phyloP scores from a whole-genome alignment of 1,140 invertebrate genomes.

The Yoshiicerus persimilis region DNA sequence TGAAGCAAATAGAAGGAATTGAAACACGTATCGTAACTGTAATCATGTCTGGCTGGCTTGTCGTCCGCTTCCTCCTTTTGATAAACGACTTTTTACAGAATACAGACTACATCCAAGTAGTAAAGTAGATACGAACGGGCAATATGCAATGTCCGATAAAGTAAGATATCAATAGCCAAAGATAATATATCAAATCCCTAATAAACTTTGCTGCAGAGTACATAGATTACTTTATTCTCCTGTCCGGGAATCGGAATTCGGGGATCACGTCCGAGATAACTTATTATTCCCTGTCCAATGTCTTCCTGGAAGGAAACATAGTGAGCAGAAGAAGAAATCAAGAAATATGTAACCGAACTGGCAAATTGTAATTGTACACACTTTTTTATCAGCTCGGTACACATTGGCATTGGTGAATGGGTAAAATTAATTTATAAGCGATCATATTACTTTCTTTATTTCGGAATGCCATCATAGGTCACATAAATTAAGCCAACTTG shows the following conservation, averaged over 20 bases:
- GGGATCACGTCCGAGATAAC: conserved; percentile 28
- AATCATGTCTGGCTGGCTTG: neutral
- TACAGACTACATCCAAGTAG: neutral
- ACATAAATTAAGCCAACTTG: too few species aligned
- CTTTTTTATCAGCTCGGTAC: neutral
- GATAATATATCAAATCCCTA: neutral
- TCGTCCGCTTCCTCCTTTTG: neutral
- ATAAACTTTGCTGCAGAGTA: neutral
- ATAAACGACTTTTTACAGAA: neutral
- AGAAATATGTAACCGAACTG: neutral
- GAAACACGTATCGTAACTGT: neutral
- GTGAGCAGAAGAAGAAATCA: neutral
- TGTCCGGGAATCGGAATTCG: neutral
- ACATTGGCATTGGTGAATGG: too few species aligned
- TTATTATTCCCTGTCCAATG: conserved; percentile 33
- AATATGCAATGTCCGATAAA: neutral
- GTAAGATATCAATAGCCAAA: neutral
- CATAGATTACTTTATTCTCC: neutral
- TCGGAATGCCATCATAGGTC: too few species aligned
- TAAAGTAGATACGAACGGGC: neutral
- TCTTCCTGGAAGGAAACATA: neutral
- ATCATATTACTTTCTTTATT: too few species aligned
- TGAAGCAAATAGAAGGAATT: neutral
- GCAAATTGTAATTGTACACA: neutral
- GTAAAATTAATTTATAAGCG: too few species aligned